Base-by-base conservation (phyloP, 2,888 invertebrate genomes). In the Ferrisia virgata region DNA sequence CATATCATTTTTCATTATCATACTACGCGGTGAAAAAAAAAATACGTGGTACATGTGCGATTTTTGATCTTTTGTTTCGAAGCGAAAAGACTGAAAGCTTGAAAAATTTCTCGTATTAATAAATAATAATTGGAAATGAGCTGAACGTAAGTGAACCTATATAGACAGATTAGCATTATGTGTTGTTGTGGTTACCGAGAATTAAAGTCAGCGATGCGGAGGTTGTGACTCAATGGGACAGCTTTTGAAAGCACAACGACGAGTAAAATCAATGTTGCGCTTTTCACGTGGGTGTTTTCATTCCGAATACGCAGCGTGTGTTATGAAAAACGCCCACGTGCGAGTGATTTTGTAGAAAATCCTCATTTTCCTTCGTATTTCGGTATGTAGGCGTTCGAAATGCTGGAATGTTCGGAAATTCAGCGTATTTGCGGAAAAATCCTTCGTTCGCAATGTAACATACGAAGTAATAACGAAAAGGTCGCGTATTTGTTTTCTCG, bases 251-350 rank as follows among this genome's bases (percentile, higher is more conserved):
- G 33, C 64, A 1, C 33, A 28, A 58, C 31, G 43, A 53, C 28
- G 82, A 36, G 28, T 47, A 82, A 82, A 82, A 82, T 82, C 82
- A 58, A 82, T 82, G 58, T 39, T 22, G 25, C 39, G 8, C 64
- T 82, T 64, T 80, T 47, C 28, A 53, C 64, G 82, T 82, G 64
- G 82, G 82, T 82, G 82, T 58, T 15, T n/a, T 22, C 11, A 39
- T 69, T 64, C 36, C 33, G 69, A 53, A 39, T 58, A 64, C 31
- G 33, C 36, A 11, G 22, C 22, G 53, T 64, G 28, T 28, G 64
- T 25, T 33, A 64, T 82, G 53, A 28, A 82, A 82, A 13, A 64
- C 82, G 69, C 82, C 82, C 31, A 82, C 82, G 82, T 39, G 82
- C 64, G 39, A 82, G 22, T 18, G 22, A 36, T 58, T 80, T 80